Conservation (phyloP, 2,888 invertebrate genomes). For the Lacanobia oleracea region DNA sequence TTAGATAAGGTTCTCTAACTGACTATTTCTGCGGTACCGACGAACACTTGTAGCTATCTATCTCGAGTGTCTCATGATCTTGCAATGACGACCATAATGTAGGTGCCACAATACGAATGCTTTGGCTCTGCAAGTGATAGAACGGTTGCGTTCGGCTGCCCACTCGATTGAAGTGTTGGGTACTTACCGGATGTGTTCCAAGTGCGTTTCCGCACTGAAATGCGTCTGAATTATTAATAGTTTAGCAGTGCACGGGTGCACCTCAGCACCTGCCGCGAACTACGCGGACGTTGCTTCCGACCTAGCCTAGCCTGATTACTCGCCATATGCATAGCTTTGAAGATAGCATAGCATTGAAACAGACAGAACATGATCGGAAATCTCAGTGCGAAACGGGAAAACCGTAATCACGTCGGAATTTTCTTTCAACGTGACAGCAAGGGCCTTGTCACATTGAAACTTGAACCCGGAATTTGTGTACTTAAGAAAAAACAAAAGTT, state of each 20-base stretch:
- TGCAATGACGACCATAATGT: neutral
- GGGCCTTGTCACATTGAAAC: neutral
- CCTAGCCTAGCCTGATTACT: conserved; percentile 8
- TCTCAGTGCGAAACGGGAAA: conserved; percentile 2
- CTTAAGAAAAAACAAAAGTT: neutral
- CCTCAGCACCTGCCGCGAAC: conserved; percentile 48
- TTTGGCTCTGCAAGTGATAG: conserved; percentile 3
- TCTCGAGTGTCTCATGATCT: too few relatives aligned
- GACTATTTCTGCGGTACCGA: neutral
- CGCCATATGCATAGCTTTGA: neutral
- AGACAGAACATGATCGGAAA: neutral
- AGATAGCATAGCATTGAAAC: neutral
- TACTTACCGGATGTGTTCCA: conserved; percentile 75
- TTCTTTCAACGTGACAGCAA: neutral
- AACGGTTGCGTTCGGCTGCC: conserved; percentile 4
- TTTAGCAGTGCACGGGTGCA: conserved; percentile 66
- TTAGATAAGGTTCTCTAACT: neutral
- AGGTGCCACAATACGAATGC: too few relatives aligned
- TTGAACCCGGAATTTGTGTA: neutral
- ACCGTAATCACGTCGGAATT: neutral
- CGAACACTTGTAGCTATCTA: neutral
- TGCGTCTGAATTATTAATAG: conserved; percentile 69
- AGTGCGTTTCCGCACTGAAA: conserved; percentile 72
- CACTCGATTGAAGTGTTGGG: conserved; percentile 33
- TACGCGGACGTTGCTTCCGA: conserved; percentile 35